Base-by-base conservation (phyloP, 2,113 vertebrate genomes). In the Puffinus mauretanicus region DNA sequence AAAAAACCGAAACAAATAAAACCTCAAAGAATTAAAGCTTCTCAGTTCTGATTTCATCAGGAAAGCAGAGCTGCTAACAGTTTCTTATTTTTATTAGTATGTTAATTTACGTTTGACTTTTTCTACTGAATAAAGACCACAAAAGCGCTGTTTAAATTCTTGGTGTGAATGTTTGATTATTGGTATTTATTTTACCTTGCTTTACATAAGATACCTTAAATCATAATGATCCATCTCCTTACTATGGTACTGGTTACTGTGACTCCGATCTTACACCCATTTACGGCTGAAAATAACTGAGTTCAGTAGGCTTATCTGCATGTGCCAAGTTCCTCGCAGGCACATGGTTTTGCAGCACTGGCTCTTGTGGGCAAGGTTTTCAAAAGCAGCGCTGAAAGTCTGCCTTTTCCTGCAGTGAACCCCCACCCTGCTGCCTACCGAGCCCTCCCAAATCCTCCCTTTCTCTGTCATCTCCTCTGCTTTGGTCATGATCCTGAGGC, bases 11-110 rank as follows among this genome's bases (percentile, higher is more conserved):
- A 94, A 44, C 66, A 96, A 97, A 82, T 38, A 82, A 22, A 32
- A 36, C 6, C 54, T 89, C 69, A 64, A 42, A 86, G 82, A 60
- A 93, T 96, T 94, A 98, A 96, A 93, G 22, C 75, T 91, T 95
- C 90, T 96, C 86, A 78, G 78, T 95, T 94, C 66, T 85, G 95
- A 95, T 94, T 97, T 95, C 54, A 80, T 44, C 76, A 81, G 80
- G 61, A 96, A 97, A 97, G 66, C 52, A 96, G 36, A 86, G 16
- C 18, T 76, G 64, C 55, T 78, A 78, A 66, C 5, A 15, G 2
- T 84, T 7, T 40, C 29, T 67, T 86, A 24, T 81, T 92, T 82
- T 79, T 70, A 36, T 40, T 27, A 78, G 15, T 20, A 26, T 64
- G 17, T 78, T 67, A 67, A 69, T 32, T 88, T 46, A 27, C 7